phyloP scores from a whole-genome alignment of 1,140 invertebrate species.

The Hermetia illucens region DNA sequence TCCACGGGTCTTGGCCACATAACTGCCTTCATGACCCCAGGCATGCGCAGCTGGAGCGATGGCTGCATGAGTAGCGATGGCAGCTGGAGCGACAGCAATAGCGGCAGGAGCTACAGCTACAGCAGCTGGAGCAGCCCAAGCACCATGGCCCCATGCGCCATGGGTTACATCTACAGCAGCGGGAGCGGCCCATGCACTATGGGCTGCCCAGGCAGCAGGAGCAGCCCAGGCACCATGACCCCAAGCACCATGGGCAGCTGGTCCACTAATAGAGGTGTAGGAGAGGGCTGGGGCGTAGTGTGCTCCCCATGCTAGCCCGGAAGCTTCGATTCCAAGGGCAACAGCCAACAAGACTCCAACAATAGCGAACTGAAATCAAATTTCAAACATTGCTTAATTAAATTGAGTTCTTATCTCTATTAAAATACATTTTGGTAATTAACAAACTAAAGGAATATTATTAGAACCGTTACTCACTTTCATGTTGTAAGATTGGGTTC shows the following conservation, averaged over 20 bases:
- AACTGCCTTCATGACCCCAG: conserved; percentile 6
- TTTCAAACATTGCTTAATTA: too few species aligned
- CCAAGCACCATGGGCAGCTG: conserved; percentile 2
- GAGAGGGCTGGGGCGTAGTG: conserved; percentile 9
- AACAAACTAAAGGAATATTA: too few species aligned
- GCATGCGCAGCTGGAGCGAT: background rate
- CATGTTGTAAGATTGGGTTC: background rate
- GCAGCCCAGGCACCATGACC: conserved; percentile 26
- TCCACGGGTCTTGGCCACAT: conserved; percentile 27
- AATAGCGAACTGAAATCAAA: conserved; percentile 25
- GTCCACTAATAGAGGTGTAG: background rate
- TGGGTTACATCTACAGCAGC: conserved; percentile 15
- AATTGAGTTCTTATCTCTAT: too few species aligned
- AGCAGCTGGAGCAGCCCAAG: conserved; percentile 10
- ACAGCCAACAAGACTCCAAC: conserved; percentile 31
- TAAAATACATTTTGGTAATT: too few species aligned
- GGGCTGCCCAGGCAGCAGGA: conserved; percentile 25
- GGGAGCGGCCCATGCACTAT: conserved; percentile 20
- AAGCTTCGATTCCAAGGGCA: conserved; percentile 25
- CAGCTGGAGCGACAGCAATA: conserved; percentile 10
- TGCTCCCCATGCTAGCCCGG: conserved; percentile 7
- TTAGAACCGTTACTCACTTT: too few species aligned
- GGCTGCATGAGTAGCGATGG: too few species aligned
- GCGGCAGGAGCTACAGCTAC: conserved; percentile 18
- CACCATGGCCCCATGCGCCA: conserved; percentile 17